phyloP scores from a whole-genome alignment of 2,113 vertebrate species.

The Onychorhynchus coronatus region DNA sequence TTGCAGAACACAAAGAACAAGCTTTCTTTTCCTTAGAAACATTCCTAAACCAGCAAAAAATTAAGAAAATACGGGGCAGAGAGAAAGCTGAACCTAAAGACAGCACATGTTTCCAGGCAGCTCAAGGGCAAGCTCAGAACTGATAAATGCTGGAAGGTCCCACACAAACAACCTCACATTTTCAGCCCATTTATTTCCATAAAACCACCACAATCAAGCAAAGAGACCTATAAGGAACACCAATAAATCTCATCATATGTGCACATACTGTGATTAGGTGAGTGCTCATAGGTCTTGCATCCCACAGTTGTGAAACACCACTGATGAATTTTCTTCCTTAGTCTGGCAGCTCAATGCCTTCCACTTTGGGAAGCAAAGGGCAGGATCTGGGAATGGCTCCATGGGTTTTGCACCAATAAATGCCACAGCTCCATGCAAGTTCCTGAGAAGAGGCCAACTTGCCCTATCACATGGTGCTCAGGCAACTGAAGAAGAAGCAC shows the following conservation, averaged over 20 bases:
- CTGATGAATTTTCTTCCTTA: neutral
- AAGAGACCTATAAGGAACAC: neutral
- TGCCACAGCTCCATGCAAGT: neutral
- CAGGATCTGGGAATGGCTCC: neutral
- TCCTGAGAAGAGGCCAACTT: neutral
- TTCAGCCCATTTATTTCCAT: neutral
- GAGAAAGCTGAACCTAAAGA: neutral
- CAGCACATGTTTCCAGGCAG: neutral
- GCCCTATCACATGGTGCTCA: accelerated
- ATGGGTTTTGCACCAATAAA: accelerated
- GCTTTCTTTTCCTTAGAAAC: neutral
- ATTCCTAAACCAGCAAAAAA: neutral
- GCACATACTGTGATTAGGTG: accelerated
- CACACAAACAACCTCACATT: neutral
- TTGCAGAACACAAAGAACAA: neutral
- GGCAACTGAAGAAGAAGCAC: neutral
- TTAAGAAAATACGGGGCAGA: neutral
- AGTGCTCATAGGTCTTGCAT: neutral
- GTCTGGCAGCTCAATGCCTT: neutral
- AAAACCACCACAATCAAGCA: neutral
- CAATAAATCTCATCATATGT: neutral
- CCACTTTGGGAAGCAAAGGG: neutral
- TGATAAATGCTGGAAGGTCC: neutral
- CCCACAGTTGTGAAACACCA: neutral
- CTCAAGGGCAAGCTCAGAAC: neutral